Evolutionary conservation across 2,113 vertebrate species (phyloP).

Genomic region (Spea multiplicata): DNA sequence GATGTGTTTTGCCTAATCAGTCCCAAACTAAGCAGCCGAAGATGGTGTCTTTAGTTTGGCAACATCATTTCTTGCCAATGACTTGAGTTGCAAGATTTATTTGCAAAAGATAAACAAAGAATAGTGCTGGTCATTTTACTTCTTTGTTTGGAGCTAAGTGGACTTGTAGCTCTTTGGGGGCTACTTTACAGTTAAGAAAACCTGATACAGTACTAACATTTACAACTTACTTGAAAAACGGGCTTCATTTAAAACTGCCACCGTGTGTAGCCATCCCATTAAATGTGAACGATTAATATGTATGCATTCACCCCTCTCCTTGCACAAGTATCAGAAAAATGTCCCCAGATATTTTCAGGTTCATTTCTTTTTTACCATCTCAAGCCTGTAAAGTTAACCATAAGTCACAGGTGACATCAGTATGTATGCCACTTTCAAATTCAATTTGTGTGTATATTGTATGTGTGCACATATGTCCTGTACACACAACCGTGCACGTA

Average conservation of each 20-base stretch:
- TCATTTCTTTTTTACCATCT: conserved; percentile 67
- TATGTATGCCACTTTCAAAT: conserved; percentile 59
- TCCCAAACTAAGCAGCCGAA: conserved; percentile 83
- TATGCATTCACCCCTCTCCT: conserved; percentile 81
- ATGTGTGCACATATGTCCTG: conserved; percentile 47
- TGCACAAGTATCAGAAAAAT: conserved; percentile 76
- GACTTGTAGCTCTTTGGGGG: conserved; percentile 65
- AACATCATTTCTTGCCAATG: conserved; percentile 67
- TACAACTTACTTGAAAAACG: conserved; percentile 94
- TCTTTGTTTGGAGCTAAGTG: conserved; percentile 69
- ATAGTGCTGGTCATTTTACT: conserved; percentile 76
- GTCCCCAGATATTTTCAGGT: conserved; percentile 68
- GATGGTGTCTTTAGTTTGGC: conserved; percentile 76
- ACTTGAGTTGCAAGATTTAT: conserved; percentile 59
- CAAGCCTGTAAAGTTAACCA: conserved; percentile 72
- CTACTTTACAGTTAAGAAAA: conserved; percentile 59
- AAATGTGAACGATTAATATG: conserved; percentile 88
- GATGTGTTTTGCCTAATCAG: conserved; percentile 63
- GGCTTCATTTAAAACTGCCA: conserved; percentile 83
- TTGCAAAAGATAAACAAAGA: conserved; percentile 61
- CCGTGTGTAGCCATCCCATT: conserved; percentile 90
- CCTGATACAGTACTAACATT: conserved; percentile 59
- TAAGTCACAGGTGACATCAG: conserved; percentile 63
- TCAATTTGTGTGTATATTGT: conserved; percentile 44
- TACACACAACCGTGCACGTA: conserved; percentile 63